phyloP scores from a whole-genome alignment of 2,888 invertebrate genomes.

The Drosophila imparisetae region DNA sequence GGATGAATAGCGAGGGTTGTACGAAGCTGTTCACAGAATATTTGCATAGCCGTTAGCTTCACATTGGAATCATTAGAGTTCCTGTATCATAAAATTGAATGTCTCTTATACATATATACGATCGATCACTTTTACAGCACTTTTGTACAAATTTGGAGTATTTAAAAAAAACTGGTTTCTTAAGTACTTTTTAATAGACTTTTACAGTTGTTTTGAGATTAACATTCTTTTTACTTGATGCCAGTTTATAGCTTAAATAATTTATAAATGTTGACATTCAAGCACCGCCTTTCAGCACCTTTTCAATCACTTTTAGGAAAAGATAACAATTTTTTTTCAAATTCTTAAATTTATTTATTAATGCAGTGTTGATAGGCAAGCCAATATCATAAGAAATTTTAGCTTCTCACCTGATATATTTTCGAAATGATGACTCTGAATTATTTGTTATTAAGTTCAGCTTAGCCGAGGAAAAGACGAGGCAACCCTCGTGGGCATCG shows the following conservation, averaged over 20 bases:
- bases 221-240: not conserved
- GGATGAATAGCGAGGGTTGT: constrained; percentile 51
- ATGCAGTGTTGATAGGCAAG: not conserved
- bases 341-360: not conserved
- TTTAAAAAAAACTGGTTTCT: not conserved
- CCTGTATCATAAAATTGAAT: not conserved
- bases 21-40: not conserved
- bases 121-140: not conserved
- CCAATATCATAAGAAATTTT: not conserved
- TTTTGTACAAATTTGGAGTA: not conserved
- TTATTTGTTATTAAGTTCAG: not conserved
- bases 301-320: not conserved
- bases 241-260: not conserved
- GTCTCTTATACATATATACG: not conserved
- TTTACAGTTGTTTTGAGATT: not conserved
- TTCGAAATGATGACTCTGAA: not conserved
- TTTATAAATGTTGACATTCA: not conserved
- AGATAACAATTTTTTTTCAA: not conserved
- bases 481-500: constrained; percentile 35
- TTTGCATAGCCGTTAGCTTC: not conserved
- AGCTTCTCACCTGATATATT: not conserved
- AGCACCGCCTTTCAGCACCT: not conserved
- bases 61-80: not conserved
- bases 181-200: not conserved
- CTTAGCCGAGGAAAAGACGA: not conserved